These are phyloP conservation scores for Amphibalanus amphitrite DNA, from an alignment of 1,140 invertebrate genomes.

Conservation along the genomic window DNA sequence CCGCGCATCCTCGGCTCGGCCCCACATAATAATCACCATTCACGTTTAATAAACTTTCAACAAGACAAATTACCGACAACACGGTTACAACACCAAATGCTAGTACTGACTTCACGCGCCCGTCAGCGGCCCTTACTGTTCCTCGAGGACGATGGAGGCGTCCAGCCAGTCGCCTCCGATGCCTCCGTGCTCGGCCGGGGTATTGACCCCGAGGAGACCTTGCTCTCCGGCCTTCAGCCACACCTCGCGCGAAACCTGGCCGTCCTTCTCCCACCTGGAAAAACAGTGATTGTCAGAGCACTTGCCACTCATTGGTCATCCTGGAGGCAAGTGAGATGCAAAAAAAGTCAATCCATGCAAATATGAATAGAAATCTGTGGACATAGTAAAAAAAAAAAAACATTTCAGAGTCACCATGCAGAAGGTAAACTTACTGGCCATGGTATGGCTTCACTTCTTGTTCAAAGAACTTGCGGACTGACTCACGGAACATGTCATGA, in stretches of 20 bases:
- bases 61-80: too few relatives aligned
- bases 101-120: too few relatives aligned
- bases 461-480: constrained; percentile 28
- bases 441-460: constrained; percentile 30
- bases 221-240: constrained; percentile 30
- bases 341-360: constrained; percentile 1
- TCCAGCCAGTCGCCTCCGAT: constrained; percentile 30
- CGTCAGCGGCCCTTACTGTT: constrained; percentile 24
- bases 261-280: constrained; percentile 30
- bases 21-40: too few relatives aligned
- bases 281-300: not conserved
- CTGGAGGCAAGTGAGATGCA: constrained; percentile 5
- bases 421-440: constrained; percentile 22
- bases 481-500: constrained; percentile 31
- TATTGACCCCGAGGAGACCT: constrained; percentile 31
- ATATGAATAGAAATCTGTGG: constrained; percentile 6
- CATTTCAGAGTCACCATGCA: not conserved
- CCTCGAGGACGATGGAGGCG: constrained; percentile 29
- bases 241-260: constrained; percentile 26
- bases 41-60: too few relatives aligned
- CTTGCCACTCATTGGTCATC: too few relatives aligned
- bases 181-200: constrained; percentile 27
- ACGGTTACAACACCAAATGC: too few relatives aligned
- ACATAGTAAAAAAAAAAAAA: not conserved
- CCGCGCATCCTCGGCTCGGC: too few relatives aligned